phyloP scores from a whole-genome alignment of 2,113 vertebrate genomes.

The Centropus bengalensis region DNA sequence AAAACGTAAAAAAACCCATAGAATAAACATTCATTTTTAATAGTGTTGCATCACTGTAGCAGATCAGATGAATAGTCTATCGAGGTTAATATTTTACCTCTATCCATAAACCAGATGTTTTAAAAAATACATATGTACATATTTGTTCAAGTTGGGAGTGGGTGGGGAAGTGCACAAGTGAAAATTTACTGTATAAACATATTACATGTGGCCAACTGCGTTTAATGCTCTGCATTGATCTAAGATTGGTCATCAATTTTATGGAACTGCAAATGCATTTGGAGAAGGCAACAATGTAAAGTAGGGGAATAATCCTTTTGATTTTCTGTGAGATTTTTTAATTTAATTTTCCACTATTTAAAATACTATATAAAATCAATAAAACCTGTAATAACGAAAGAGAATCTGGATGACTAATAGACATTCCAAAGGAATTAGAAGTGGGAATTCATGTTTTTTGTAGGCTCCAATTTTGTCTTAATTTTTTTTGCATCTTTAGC shows the following conservation, averaged over 20 bases:
- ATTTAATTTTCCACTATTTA: neutral
- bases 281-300: neutral
- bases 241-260: neutral
- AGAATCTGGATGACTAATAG: neutral
- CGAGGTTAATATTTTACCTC: neutral
- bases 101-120: neutral
- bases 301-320: neutral
- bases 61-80: neutral
- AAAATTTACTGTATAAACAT: neutral
- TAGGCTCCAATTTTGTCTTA: neutral
- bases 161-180: neutral
- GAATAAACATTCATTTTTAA: neutral
- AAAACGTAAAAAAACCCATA: neutral
- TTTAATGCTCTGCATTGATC: neutral
- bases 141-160: accelerated
- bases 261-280: neutral
- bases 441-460: neutral
- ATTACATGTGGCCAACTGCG: neutral
- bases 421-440: neutral
- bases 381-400: neutral
- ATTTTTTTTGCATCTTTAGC: neutral
- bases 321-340: neutral
- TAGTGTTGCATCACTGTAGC: neutral
- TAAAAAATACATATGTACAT: neutral
- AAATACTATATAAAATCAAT: neutral